These are phyloP conservation scores for Drosophila testacea DNA, from an alignment of 2,888 invertebrate genomes.

Conservation along the genomic window DNA sequence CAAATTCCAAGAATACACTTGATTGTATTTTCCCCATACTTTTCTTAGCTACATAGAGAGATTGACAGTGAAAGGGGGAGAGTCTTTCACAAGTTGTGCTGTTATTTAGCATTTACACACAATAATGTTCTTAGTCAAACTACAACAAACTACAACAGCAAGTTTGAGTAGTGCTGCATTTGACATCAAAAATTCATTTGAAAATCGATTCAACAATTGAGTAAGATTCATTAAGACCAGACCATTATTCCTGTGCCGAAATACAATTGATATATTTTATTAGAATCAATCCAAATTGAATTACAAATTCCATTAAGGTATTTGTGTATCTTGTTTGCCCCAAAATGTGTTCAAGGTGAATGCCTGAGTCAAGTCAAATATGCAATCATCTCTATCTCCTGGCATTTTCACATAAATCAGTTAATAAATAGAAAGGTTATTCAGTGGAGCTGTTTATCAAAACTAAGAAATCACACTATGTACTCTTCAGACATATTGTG, in stretches of 20 bases:
- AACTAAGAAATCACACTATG: too few relatives aligned
- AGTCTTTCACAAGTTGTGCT: neutral
- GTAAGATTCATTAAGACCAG: neutral
- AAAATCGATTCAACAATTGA: constrained; percentile 1
- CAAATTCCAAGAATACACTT: constrained; percentile 51
- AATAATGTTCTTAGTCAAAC: neutral
- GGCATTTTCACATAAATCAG: neutral
- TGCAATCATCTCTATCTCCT: neutral
- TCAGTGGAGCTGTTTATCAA: too few relatives aligned
- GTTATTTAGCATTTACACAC: neutral
- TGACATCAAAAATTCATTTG: neutral
- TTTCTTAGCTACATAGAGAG: neutral
- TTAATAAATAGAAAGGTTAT: too few relatives aligned
- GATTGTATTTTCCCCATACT: constrained; percentile 36
- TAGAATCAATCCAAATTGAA: neutral
- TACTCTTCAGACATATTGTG: too few relatives aligned
- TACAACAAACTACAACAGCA: neutral
- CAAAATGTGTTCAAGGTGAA: neutral
- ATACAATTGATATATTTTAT: neutral
- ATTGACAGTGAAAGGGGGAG: neutral
- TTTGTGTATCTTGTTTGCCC: neutral
- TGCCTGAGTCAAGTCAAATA: neutral
- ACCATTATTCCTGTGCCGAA: neutral
- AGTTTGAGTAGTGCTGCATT: neutral
- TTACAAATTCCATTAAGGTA: neutral